Evolutionary conservation across 2,888 invertebrate species (phyloP).

Genomic region (Chloroclysta siterata): DNA sequence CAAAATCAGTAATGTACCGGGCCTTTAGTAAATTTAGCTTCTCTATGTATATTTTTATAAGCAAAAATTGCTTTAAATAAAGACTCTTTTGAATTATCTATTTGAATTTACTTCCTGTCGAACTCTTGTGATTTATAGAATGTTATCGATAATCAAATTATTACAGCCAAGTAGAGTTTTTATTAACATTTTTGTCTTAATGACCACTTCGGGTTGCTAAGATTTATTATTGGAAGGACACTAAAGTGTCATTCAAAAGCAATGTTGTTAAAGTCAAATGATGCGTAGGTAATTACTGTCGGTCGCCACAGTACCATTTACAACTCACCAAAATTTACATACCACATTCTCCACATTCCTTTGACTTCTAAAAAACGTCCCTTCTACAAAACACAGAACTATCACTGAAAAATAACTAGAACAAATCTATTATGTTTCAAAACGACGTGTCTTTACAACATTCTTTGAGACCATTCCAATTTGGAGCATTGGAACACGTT

Average conservation of each 20-base stretch:
- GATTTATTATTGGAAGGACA: slow-evolving; percentile 70
- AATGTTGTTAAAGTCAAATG: slow-evolving; percentile 66
- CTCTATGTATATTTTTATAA: too few relatives aligned
- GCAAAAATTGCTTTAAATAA: too few relatives aligned
- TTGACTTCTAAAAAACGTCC: slow-evolving; percentile 68
- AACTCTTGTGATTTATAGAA: slow-evolving; percentile 23
- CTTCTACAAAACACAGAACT: slow-evolving; percentile 48
- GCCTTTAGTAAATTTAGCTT: too few relatives aligned
- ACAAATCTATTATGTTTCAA: slow-evolving; percentile 65
- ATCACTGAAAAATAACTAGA: slow-evolving; percentile 66
- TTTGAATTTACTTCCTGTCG: slow-evolving; percentile 21
- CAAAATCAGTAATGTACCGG: too few relatives aligned
- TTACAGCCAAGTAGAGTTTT: slow-evolving; percentile 42
- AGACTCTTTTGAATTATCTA: slow-evolving; percentile 8
- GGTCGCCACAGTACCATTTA: slow-evolving; percentile 69
- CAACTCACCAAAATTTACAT: slow-evolving; percentile 59
- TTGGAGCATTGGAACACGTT: slow-evolving; percentile 74
- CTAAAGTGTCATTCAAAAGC: slow-evolving; percentile 65
- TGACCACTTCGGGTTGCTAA: slow-evolving; percentile 49
- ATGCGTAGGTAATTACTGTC: slow-evolving; percentile 49
- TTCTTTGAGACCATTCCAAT: slow-evolving; percentile 69
- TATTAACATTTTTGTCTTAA: slow-evolving; percentile 58
- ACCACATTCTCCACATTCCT: slow-evolving; percentile 64
- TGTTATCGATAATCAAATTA: slow-evolving; percentile 45
- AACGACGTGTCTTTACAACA: slow-evolving; percentile 60